Evolutionary conservation across 2,888 invertebrate genomes (phyloP).

Genomic region (Rotaria magnacalcarata): DNA sequence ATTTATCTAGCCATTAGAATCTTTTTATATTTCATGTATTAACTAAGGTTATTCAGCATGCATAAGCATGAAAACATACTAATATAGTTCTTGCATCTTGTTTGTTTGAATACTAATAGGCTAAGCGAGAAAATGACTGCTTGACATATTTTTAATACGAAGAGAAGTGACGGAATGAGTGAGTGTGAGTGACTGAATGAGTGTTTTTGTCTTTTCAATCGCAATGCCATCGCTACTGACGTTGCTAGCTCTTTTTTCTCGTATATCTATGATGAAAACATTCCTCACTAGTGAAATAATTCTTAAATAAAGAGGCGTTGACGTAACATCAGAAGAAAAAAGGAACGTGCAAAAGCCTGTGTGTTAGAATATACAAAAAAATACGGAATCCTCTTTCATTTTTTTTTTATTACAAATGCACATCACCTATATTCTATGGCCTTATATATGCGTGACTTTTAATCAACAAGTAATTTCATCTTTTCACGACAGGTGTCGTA

Average conservation of each 20-base stretch:
- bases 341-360: background rate
- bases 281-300: background rate
- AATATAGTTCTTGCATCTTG: background rate
- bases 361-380: background rate
- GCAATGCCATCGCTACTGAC: background rate
- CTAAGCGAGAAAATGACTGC: background rate
- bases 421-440: background rate
- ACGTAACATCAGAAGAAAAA: background rate
- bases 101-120: background rate
- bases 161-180: background rate
- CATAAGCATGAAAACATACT: background rate
- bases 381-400: background rate
- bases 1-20: background rate
- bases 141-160: background rate
- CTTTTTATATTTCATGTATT: background rate
- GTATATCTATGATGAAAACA: background rate
- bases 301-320: background rate
- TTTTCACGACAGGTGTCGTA: background rate
- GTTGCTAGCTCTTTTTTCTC: background rate
- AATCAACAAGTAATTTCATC: slow-evolving; percentile 5
- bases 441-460: background rate
- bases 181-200: background rate
- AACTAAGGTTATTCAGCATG: background rate
- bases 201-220: background rate
- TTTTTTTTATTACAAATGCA: background rate